Evolutionary conservation across 2,888 invertebrate species (phyloP), one percentile per base, ranked within the genome.

Genomic region (Sclerodermus sp.): DNA sequence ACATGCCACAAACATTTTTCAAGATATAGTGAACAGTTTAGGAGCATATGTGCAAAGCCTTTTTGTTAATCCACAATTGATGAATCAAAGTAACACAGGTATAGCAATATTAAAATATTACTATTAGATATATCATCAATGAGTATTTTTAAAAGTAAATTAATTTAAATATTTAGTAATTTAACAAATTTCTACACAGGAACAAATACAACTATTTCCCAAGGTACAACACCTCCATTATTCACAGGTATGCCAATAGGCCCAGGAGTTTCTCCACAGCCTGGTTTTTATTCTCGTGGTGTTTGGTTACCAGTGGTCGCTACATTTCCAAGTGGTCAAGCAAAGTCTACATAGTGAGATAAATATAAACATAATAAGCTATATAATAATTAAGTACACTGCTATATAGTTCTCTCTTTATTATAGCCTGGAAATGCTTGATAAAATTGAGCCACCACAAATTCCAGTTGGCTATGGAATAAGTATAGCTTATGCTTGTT

Each of bases 391-490:
- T n/a, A n/a, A n/a, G n/a, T n/a, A 41, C 29, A n/a, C 45, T 14
- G 15, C 2, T 40, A 30, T 42, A 45, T 23, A 36, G 23, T 23
- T 18, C 17, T 10, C 34, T 12, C n/a, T 12, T 17, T 38, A 15
- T 76, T 79, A 48, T 76, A 94, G 96, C 73, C 83, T 98, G 75
- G 99, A 99, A 77, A 91, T 96, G 90, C 78, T 97, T 67, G 99
- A 99, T 72, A 94, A 96, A 75, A 85, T 90, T 14, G 98, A 99
- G 68, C 93, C 97, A 6, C 96, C 96, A 0, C 79, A 85, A 10
- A 91, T 98, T 60, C 93, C 93, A n/a, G 96, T 98, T 59, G 97
- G 98, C 1, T 99, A 98, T 79, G 96, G 96, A 3, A 90, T 99
- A 53, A 96, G 97, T 0, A 87, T 98, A 36, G 95, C 96, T 0